These are phyloP conservation scores for Luperina nickerlii DNA, from an alignment of 2,888 invertebrate species.

Conservation along the genomic window DNA sequence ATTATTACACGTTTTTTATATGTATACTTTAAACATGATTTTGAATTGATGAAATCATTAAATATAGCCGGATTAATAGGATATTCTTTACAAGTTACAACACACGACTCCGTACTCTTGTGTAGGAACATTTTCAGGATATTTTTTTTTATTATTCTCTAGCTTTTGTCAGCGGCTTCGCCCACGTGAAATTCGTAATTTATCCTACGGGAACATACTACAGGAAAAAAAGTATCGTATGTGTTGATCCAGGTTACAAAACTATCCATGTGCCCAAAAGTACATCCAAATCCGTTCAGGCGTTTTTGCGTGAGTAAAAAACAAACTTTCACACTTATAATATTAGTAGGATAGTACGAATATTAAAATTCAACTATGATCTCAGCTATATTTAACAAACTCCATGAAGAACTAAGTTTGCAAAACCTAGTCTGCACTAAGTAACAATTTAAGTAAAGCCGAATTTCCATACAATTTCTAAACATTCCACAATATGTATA, in stretches of 20 bases:
- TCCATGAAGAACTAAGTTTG: background rate
- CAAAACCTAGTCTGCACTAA: constrained; percentile 18
- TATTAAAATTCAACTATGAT: background rate
- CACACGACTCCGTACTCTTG: background rate
- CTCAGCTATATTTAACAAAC: constrained; percentile 1
- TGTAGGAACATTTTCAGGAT: background rate
- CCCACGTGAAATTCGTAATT: background rate
- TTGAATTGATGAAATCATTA: constrained; percentile 13
- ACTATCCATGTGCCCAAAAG: no score
- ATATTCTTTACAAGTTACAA: background rate
- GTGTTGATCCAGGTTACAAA: no score
- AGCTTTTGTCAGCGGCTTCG: background rate
- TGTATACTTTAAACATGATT: constrained; percentile 17
- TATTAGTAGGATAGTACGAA: background rate
- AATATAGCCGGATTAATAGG: constrained; percentile 10
- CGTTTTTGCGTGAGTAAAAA: background rate
- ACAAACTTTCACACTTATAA: background rate
- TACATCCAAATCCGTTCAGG: background rate
- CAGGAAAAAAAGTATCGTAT: no score
- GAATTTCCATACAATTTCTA: constrained; percentile 5
- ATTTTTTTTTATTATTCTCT: no score
- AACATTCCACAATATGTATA: constrained; percentile 7
- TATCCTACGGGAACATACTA: background rate
- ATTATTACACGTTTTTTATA: constrained; percentile 15
- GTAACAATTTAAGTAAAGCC: constrained; percentile 24